A percentile compares a stretch with the other conserved stretches of the same genome.
Conservation (phyloP, 2,888 invertebrate species). For the Pristionchus entomophagus region DNA sequence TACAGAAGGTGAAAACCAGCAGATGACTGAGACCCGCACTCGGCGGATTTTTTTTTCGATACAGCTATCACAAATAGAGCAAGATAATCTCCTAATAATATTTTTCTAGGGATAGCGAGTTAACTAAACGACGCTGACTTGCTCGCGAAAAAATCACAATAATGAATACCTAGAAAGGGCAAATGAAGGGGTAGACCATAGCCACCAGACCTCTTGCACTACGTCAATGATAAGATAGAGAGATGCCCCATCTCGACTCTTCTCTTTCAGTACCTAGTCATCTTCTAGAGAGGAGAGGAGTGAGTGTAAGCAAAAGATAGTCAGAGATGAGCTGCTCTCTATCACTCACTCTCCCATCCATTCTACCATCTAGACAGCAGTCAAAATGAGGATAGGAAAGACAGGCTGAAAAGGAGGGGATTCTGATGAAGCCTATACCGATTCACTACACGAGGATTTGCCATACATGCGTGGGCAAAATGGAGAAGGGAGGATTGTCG, state of each 20-base stretch:
- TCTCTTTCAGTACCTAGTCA: not conserved
- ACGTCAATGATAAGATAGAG: not conserved
- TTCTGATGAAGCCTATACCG: not conserved
- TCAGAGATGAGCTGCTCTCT: not conserved
- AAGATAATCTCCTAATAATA: no score
- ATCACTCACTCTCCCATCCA: not conserved
- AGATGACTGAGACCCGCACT: no score
- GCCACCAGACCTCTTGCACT: not conserved
- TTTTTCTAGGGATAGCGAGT: no score
- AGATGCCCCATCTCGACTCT: no score
- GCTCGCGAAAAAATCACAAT: no score
- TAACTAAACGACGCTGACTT: no score
- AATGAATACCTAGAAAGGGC: no score
- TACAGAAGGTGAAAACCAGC: no score
- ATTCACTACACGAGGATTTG: not conserved
- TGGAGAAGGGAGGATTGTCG: not conserved
- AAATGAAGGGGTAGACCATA: no score
- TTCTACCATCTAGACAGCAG: not conserved
- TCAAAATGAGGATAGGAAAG: not conserved
- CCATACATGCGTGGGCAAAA: not conserved
- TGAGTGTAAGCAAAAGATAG: not conserved
- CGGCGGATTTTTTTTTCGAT: no score
- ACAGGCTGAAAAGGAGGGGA: not conserved
- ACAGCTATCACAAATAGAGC: no score
- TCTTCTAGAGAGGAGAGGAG: not conserved